Evolutionary conservation across 2,888 invertebrate species (phyloP).

Genomic region (Saturnia japonica): DNA sequence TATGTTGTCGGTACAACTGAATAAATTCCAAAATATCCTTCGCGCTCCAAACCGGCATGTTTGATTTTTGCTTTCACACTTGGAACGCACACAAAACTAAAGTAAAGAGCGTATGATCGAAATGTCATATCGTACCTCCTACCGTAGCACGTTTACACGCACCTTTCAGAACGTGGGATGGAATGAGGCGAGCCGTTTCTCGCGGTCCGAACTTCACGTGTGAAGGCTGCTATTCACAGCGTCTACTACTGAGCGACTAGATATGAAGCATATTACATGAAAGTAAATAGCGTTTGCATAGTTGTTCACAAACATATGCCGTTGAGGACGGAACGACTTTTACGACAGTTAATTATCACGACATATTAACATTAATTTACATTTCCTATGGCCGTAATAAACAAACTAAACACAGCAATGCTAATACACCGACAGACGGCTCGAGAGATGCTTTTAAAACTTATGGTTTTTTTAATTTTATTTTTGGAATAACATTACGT

Average conservation of each 20-base stretch:
- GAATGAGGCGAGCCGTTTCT: too few relatives aligned
- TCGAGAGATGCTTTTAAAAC: neutral
- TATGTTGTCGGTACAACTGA: too few relatives aligned
- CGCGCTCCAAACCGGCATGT: too few relatives aligned
- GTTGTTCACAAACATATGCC: conserved; percentile 21
- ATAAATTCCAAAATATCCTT: too few relatives aligned
- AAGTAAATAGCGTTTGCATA: conserved; percentile 1
- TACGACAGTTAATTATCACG: conserved; percentile 54
- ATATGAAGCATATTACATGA: neutral
- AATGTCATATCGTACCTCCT: too few relatives aligned
- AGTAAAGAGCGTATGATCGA: too few relatives aligned
- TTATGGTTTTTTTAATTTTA: neutral
- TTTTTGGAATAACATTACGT: neutral
- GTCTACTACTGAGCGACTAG: neutral
- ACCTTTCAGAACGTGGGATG: too few relatives aligned
- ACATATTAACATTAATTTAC: conserved; percentile 66
- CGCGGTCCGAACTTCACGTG: too few relatives aligned
- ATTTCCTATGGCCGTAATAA: conserved; percentile 60
- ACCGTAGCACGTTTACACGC: too few relatives aligned
- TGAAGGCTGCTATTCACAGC: neutral
- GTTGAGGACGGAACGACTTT: conserved; percentile 31
- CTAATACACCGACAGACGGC: conserved; percentile 7
- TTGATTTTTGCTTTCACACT: too few relatives aligned
- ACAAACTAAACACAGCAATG: conserved; percentile 39
- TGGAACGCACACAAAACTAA: too few relatives aligned